Percentiles rank a stretch among this genome's conserved stretches.
These are phyloP conservation scores for Agrochola macilenta DNA, from an alignment of 2,888 invertebrate species.

Conservation along the genomic window DNA sequence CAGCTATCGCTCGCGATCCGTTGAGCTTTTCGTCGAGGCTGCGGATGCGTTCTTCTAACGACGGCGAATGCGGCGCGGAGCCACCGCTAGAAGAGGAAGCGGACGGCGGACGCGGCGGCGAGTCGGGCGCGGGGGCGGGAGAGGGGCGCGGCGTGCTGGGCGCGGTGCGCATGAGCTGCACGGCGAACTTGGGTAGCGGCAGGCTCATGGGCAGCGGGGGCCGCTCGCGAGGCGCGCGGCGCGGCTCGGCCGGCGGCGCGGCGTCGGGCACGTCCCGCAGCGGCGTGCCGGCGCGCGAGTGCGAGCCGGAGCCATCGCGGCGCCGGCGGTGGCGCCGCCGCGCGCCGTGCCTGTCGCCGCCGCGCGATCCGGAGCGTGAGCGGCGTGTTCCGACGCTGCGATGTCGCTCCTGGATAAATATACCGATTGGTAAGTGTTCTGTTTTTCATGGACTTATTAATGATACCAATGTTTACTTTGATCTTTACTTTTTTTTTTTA, in stretches of 20 bases:
- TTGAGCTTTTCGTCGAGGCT: slow-evolving; percentile 98
- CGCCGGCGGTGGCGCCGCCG: slow-evolving; percentile 88
- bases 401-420: slow-evolving; percentile 79
- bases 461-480: background rate
- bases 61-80: slow-evolving; percentile 93
- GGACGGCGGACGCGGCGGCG: slow-evolving; percentile 93
- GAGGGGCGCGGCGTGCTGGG: slow-evolving; percentile 87
- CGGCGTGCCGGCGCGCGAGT: slow-evolving; percentile 90
- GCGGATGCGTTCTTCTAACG: slow-evolving; percentile 97
- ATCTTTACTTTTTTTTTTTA: background rate
- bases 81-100: slow-evolving; percentile 94
- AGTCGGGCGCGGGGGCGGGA: slow-evolving; percentile 91
- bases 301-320: slow-evolving; percentile 86
- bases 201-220: slow-evolving; percentile 94
- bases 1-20: slow-evolving; percentile 90
- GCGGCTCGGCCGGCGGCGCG: slow-evolving; percentile 94
- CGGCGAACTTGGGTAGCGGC: slow-evolving; percentile 97
- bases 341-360: slow-evolving; percentile 79
- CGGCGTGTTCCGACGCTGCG: slow-evolving; percentile 77
- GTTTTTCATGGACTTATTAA: background rate
- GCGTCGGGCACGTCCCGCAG: slow-evolving; percentile 93
- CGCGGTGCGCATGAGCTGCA: slow-evolving; percentile 91
- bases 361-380: slow-evolving; percentile 80
- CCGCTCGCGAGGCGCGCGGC: slow-evolving; percentile 92
- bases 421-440: background rate